These are phyloP conservation scores for Neomonachus schauinslandi DNA, from an alignment of 2,113 vertebrate species.

Conservation along the genomic window DNA sequence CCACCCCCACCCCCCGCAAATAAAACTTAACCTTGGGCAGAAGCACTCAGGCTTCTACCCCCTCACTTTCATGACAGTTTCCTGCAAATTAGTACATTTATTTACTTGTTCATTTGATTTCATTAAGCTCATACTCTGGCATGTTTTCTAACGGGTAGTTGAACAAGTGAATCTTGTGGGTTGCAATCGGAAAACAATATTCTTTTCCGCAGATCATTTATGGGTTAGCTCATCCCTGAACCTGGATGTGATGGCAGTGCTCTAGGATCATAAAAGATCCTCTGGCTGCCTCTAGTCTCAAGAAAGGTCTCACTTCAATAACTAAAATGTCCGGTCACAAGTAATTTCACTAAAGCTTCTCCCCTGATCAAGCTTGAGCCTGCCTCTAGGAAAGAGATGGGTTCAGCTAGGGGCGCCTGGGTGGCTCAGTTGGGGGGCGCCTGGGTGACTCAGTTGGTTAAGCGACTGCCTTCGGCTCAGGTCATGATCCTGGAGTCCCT, in stretches of 20 bases:
- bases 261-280: neutral
- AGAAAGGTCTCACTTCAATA: neutral
- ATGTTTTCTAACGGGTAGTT: neutral
- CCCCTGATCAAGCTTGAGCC: neutral
- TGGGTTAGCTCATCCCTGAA: neutral
- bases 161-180: neutral
- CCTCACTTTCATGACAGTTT: neutral
- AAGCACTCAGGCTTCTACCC: neutral
- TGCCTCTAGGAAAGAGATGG: neutral
- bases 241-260: neutral
- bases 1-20: neutral
- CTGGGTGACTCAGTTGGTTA: no score
- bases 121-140: neutral
- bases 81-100: neutral
- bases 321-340: neutral
- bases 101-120: neutral
- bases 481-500: no score
- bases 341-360: neutral
- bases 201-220: neutral
- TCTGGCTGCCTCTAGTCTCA: neutral
- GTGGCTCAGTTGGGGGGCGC: no score
- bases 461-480: no score
- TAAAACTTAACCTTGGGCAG: neutral
- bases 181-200: neutral
- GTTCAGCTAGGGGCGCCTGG: no score